Conservation (phyloP, 2,888 invertebrate species). For the Dolichopus griseipennis region DNA sequence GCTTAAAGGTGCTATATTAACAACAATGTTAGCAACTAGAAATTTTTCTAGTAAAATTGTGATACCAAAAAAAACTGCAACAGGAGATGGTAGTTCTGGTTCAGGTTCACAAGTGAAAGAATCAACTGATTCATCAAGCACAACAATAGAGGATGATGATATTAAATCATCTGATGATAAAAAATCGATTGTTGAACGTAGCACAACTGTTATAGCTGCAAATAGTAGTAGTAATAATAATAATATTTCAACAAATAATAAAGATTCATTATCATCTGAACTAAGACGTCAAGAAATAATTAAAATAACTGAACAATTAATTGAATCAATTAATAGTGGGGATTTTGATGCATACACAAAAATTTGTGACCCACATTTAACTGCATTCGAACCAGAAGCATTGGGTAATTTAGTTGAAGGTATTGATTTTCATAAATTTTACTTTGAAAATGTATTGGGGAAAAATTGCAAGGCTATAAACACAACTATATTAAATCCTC, state of each 20-base stretch:
- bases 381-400: constrained; percentile 98
- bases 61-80: constrained; percentile 87
- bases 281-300: constrained; percentile 96
- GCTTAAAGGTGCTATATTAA: constrained; percentile 98
- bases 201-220: constrained; percentile 89
- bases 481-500: constrained; percentile 96
- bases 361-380: constrained; percentile 97
- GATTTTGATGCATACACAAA: constrained; percentile 98
- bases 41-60: constrained; percentile 98
- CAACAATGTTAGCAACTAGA: constrained; percentile 98
- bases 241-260: constrained; percentile 8
- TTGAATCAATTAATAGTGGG: constrained; percentile 94
- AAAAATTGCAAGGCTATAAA: constrained; percentile 89
- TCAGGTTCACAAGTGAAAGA: constrained; percentile 97
- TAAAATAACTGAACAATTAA: constrained; percentile 95
- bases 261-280: constrained; percentile 25
- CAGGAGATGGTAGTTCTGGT: constrained; percentile 41
- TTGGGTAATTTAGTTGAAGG: constrained; percentile 98
- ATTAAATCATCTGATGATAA: constrained; percentile 78
- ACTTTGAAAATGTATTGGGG: constrained; percentile 93
- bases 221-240: constrained; percentile 64
- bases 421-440: constrained; percentile 99
- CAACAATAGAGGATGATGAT: constrained; percentile 95
- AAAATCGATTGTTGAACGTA: constrained; percentile 86
- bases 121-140: constrained; percentile 96